Base-by-base conservation (phyloP, 2,113 vertebrate genomes). In the Strix aluco region DNA sequence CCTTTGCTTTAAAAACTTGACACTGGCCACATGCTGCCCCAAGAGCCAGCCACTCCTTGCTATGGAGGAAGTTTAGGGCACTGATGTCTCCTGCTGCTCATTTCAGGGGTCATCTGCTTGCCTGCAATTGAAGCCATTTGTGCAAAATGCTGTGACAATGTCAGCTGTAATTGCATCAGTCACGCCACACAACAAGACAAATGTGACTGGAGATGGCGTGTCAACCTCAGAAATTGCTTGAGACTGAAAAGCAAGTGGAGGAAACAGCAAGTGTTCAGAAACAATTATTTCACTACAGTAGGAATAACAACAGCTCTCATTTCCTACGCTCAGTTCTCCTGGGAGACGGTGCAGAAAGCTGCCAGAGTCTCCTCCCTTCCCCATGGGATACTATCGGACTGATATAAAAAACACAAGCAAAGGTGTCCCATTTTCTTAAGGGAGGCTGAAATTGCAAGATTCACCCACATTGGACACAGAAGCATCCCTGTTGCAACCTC, bases 101-200 rank as follows among this genome's bases (percentile, higher is more conserved):
- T 84, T 90, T 87, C 81, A 77, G 54, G 89, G 81, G 78, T 90
- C 78, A 78, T 63, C 61, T 63, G 55, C n/a, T 65, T 74, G 54
- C 59, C 82, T 52, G 79, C 62, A 34, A 72, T 5, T 34, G 86
- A 83, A 77, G 72, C 66, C 52, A 57, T 87, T 75, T 74, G 59
- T 89, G 88, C 47, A 88, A 85, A 80, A 72, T 51, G 14, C n/a
- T 29, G 83, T 73, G 87, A 88, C 92, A 72, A 27, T 34, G 80
- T 92, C 90, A 81, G 84, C 63, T 86, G 75, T 84, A 95, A 89
- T 93, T 83, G 81, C 80, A 88, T 88, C 91, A 30, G 47, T 89
- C 95, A 82, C 66, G 38, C 59, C 34, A 32, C 78, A 42, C 44
- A 54, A 83, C 65, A 74, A 65, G 94, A 95, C 74, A 65, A 92